phyloP scores from a whole-genome alignment of 2,113 vertebrate genomes.

The Pipra filicauda region DNA sequence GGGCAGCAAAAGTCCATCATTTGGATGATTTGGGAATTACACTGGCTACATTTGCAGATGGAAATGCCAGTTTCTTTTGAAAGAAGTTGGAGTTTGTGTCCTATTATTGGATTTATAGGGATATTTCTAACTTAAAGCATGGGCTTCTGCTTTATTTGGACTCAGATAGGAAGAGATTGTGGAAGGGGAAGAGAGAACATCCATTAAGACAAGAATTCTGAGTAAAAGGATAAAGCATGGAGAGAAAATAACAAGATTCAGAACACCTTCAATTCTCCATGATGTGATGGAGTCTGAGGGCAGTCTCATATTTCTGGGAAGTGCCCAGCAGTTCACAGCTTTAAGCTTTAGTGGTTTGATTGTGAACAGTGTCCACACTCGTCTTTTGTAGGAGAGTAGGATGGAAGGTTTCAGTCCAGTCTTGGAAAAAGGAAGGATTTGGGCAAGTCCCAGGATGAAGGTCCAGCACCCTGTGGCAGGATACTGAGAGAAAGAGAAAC shows the following conservation, averaged over 20 bases:
- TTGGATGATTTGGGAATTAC: not conserved
- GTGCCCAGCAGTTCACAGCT: not conserved
- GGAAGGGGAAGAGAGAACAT: not conserved
- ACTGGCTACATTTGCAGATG: not conserved
- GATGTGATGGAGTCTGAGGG: not conserved
- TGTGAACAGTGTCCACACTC: not conserved
- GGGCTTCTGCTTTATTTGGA: not conserved
- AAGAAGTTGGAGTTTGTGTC: not conserved
- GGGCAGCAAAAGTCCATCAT: not conserved
- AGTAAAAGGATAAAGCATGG: not conserved
- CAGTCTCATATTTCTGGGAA: not conserved
- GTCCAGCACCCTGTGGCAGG: not conserved
- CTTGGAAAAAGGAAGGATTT: constrained; percentile 22
- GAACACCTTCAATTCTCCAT: not conserved
- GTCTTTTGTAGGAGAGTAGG: not conserved
- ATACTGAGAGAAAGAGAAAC: not conserved
- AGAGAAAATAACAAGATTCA: not conserved
- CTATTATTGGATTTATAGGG: not conserved
- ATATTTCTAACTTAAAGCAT: not conserved
- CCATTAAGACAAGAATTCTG: not conserved
- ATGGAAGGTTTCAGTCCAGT: not conserved
- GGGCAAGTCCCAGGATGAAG: not conserved
- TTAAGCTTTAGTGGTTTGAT: not conserved
- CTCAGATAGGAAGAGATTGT: not conserved
- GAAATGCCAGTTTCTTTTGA: not conserved